Base-by-base conservation (phyloP, 2,888 invertebrate species). In the Hylaea fasciaria region DNA sequence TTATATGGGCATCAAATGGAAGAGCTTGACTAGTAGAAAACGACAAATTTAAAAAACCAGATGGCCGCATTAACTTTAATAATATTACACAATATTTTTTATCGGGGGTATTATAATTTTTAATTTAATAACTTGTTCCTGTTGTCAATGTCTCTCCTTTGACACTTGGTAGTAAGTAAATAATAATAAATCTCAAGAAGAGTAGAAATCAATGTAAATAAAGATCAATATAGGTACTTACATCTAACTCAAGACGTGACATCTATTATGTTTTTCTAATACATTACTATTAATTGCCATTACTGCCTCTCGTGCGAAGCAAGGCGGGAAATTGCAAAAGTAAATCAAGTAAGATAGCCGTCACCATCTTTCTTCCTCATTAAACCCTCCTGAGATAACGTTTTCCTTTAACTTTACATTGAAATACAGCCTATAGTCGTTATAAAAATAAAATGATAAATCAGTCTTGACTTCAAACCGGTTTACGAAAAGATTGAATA, bases 281-380 rank as follows among this genome's bases (percentile, higher is more conserved):
- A 62, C 61, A 62, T 62, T 62, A 62, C 56, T 62, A 16, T 57
- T n/a, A 62, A 62, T 62, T 48, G 56, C 29, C 52, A 56, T 43
- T 57, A 57, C 56, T 57, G 56, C 52, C 56, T 62, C 39, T 37
- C 56, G 48, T 57, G 40, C 60, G 56, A 52, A 62, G 39, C 43
- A 55, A 61, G 56, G 46, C 55, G 51, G 52, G 61, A 57, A 62
- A 62, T 62, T 57, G 61, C 61, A 57, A 62, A 56, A 62, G 52
- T 61, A 62, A 62, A 62, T 57, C 61, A 62, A 62, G 56, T 56
- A 52, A 56, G 56, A 62, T 56, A 47, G 56, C 61, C 51, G 47
- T 62, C 56, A 52, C 60, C 44, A 57, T 62, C 48, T 48, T 57
- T 62, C 52, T 56, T 57, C 37, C 37, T 52, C 52, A 62, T 62